phyloP scores from a whole-genome alignment of 2,113 vertebrate species.

The Chloropsis cyanopogon region DNA sequence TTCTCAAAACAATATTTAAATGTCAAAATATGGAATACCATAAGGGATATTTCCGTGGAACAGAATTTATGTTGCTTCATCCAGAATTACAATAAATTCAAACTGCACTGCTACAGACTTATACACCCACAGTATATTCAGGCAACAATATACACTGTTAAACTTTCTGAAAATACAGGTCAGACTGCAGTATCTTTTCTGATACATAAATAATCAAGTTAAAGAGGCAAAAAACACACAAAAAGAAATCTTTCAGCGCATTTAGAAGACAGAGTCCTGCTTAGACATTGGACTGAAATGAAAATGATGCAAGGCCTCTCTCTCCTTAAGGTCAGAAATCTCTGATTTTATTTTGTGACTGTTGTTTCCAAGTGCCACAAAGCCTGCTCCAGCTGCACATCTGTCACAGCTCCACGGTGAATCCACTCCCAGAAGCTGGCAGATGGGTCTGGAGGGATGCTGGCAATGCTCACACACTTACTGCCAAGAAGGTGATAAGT shows the following conservation, averaged over 20 bases:
- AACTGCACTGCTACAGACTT: not conserved
- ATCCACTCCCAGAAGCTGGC: not conserved
- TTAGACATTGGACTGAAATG: not conserved
- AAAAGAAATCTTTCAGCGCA: not conserved
- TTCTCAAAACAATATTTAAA: not conserved
- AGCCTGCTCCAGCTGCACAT: not conserved
- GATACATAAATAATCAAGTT: not conserved
- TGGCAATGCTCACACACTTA: not conserved
- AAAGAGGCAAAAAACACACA: not conserved
- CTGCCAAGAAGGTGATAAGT: not conserved
- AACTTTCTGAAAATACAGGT: not conserved
- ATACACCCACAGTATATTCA: not conserved
- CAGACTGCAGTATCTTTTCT: not conserved
- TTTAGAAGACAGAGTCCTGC: not conserved
- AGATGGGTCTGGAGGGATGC: not conserved
- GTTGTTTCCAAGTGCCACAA: not conserved
- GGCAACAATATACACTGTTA: not conserved
- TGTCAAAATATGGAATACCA: not conserved
- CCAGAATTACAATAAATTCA: not conserved
- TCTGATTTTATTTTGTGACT: not conserved
- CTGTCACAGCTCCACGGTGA: not conserved
- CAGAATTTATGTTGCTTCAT: not conserved
- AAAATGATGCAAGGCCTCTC: not conserved
- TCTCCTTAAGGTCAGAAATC: not conserved
- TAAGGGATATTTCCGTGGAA: not conserved